These are phyloP conservation scores for Astropecten irregularis DNA, from an alignment of 53 echinoderm and acorn worm species.

Conservation along the genomic window DNA sequence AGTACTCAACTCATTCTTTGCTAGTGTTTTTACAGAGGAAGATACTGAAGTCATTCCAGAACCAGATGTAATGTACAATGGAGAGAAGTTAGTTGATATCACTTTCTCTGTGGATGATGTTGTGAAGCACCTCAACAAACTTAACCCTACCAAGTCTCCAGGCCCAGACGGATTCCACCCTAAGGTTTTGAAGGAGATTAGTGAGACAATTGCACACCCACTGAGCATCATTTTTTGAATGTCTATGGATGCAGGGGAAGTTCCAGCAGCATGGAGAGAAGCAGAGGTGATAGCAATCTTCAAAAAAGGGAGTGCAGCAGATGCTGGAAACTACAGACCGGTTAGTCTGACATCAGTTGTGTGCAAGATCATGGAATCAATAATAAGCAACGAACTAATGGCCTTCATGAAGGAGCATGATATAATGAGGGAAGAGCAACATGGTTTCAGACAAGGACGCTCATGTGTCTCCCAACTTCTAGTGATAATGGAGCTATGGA, in stretches of 20 bases:
- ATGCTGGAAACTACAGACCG: slow-evolving; percentile 61
- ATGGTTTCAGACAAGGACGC: slow-evolving; percentile 42
- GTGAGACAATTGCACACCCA: not conserved
- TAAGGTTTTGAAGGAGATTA: not conserved
- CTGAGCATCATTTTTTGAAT: not conserved
- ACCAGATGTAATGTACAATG: not conserved
- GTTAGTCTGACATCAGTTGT: slow-evolving; percentile 60
- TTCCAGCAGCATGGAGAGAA: slow-evolving; percentile 29
- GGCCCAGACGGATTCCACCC: slow-evolving; percentile 16
- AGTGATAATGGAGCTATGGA: slow-evolving; percentile 33
- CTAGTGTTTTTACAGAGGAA: slow-evolving; percentile 26
- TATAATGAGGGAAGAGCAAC: slow-evolving; percentile 52
- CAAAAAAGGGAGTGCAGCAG: slow-evolving; percentile 36
- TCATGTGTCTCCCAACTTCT: slow-evolving; percentile 65
- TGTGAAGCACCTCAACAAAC: not conserved
- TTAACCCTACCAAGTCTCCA: not conserved
- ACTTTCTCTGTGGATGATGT: not conserved
- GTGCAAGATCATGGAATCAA: slow-evolving; percentile 60
- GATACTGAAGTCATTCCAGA: not conserved
- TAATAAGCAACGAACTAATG: slow-evolving; percentile 51
- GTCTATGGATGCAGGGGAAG: not conserved
- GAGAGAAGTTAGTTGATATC: not conserved
- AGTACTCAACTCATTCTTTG: slow-evolving; percentile 1
- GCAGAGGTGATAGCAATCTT: slow-evolving; percentile 53
- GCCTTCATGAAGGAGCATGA: slow-evolving; percentile 17